phyloP scores from a whole-genome alignment of 2,888 invertebrate species.

The Megastigmus dorsalis region DNA sequence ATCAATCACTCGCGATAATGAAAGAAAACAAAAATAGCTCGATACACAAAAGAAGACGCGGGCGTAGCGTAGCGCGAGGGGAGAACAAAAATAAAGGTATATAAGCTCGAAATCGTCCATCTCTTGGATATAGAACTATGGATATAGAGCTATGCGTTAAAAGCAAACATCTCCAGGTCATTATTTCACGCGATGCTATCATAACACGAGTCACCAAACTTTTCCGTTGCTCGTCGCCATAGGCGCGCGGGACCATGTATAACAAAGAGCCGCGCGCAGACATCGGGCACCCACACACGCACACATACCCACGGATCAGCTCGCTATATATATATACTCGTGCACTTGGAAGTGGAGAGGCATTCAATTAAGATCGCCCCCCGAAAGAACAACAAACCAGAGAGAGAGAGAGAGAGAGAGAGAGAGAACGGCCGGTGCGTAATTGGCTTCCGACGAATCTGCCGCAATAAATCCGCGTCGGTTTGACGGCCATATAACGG shows the following conservation, averaged over 20 bases:
- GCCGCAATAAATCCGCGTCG: constrained; percentile 62
- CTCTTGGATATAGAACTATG: neutral
- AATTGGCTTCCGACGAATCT: constrained; percentile 62
- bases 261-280: neutral
- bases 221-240: constrained; percentile 4
- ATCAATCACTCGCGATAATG: constrained; percentile 32
- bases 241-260: neutral
- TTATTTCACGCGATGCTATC: constrained; percentile 29
- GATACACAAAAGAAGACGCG: constrained; percentile 12
- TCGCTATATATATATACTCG: too few species aligned
- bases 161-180: constrained; percentile 38
- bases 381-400: constrained; percentile 49
- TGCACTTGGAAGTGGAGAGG: neutral
- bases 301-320: too few species aligned
- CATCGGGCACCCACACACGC: too few species aligned
- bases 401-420: too few species aligned
- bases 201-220: constrained; percentile 2
- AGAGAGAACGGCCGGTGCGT: too few species aligned
- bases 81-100: neutral
- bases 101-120: neutral
- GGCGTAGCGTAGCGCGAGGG: too few species aligned
- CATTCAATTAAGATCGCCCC: constrained; percentile 42
- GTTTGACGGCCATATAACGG: too few species aligned
- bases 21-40: constrained; percentile 15
- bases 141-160: too few species aligned